Evolutionary conservation across 1,140 invertebrate genomes (phyloP), one percentile per base, ranked within the genome.

Genomic region (Drosophila tristis): DNA sequence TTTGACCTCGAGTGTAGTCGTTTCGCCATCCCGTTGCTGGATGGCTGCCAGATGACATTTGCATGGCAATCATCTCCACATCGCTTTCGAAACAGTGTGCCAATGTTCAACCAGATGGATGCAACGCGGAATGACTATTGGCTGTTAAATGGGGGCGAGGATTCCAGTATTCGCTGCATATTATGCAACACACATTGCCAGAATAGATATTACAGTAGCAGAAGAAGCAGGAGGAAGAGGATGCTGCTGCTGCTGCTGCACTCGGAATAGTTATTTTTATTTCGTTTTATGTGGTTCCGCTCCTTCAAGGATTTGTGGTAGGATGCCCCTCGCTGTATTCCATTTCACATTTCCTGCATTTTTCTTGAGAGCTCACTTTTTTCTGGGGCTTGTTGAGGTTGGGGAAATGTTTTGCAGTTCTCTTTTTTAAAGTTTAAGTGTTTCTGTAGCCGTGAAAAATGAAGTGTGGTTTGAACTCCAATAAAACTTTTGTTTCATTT

Each of bases 61-160:
- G 39, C 35, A 39, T 39, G 35, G 35, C 35, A 39, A 16, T 39
- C 57, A 47, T 60, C 31, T 51, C 42, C 56, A 59, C 53, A 51
- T 55, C 31, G 50, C 49, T 39, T 13, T 39, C 9, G 35, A 39
- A 39, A 39, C 35, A 39, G 2, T 39, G 35, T 39, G 35, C 35
- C 13, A 39, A 39, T 39, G 35, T 39, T 11, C 35, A 39, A 39
- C 35, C 35, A 39, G 35, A 39, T 39, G 35, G 35, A 39, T 39
- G 35, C 35, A 39, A 39, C 35, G 35, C 11, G 35, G 11, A 13
- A 66, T 23, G 64, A 49, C 65, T 76, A 77, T 77, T 70, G 74
- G 42, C 74, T 77, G 73, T 77, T 77, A 70, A 77, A 77, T 68
- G 73, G 8, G 48, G 59, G 51, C 48, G 48, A 57, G 35, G 31